These are phyloP conservation scores for Drosophila mimica DNA, from an alignment of 2,888 invertebrate genomes.

Conservation along the genomic window DNA sequence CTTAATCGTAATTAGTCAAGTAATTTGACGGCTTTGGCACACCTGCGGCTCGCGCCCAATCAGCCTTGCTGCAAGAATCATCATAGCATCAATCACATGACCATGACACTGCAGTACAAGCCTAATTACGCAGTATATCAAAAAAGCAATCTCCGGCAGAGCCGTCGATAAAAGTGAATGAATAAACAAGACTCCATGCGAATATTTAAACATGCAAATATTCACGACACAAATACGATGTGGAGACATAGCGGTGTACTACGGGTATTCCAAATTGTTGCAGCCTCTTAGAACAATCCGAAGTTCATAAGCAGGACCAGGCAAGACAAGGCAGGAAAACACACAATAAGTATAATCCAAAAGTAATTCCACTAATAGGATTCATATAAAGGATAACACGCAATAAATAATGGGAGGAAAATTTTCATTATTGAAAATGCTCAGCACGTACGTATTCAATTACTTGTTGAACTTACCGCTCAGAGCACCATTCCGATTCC, in stretches of 20 bases:
- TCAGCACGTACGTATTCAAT: slow-evolving; percentile 83
- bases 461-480: slow-evolving; percentile 82
- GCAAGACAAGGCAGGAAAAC: slow-evolving; percentile 1
- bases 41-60: slow-evolving; percentile 50
- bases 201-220: not conserved
- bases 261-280: slow-evolving; percentile 12
- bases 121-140: slow-evolving; percentile 13
- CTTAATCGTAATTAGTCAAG: slow-evolving; percentile 58
- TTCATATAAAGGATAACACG: slow-evolving; percentile 81
- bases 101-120: slow-evolving; percentile 10
- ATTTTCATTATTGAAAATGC: slow-evolving; percentile 77
- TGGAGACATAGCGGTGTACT: not conserved
- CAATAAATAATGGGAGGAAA: slow-evolving; percentile 74
- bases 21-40: slow-evolving; percentile 42
- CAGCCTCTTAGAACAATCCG: slow-evolving; percentile 33
- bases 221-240: not conserved
- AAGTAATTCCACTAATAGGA: slow-evolving; percentile 81
- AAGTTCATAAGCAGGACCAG: slow-evolving; percentile 34
- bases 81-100: slow-evolving; percentile 59
- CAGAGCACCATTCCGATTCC: slow-evolving; percentile 36
- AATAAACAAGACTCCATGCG: not conserved
- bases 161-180: slow-evolving; percentile 1
- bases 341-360: slow-evolving; percentile 50
- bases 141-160: slow-evolving; percentile 15
- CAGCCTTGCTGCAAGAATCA: not conserved